Percentiles rank a stretch among this genome's conserved stretches.
Conservation (phyloP, 2,888 invertebrate genomes). For the Loripinus fragilis region DNA sequence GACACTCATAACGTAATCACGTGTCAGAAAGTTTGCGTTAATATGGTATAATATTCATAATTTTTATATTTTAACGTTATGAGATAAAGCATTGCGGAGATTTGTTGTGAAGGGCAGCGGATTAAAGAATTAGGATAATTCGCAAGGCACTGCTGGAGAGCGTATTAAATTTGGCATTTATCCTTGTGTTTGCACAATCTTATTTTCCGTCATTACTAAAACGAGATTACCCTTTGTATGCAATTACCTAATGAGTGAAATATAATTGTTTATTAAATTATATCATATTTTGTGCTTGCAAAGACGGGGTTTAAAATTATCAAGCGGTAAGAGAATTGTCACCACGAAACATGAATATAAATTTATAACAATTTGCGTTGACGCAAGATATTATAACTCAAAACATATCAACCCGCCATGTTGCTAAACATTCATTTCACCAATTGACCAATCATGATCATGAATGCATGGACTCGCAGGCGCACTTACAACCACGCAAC, state of each 20-base stretch:
- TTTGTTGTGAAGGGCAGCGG: neutral
- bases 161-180: conserved; percentile 11
- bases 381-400: no score
- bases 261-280: neutral
- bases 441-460: no score
- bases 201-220: conserved; percentile 10
- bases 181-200: conserved; percentile 14
- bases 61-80: conserved; percentile 4
- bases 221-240: conserved; percentile 15
- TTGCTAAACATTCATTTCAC: no score
- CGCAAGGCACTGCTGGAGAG: conserved; percentile 20
- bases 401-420: no score
- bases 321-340: no score
- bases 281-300: neutral
- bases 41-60: conserved; percentile 15
- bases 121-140: conserved; percentile 12
- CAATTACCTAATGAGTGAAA: conserved; percentile 11
- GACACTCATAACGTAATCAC: conserved; percentile 8
- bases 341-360: no score
- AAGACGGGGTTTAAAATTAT: no score
- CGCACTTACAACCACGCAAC: no score
- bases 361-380: no score
- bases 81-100: neutral
- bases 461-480: no score
- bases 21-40: conserved; percentile 16